Conservation (phyloP, 2,113 vertebrate species). For the Corvus moneduloides region DNA sequence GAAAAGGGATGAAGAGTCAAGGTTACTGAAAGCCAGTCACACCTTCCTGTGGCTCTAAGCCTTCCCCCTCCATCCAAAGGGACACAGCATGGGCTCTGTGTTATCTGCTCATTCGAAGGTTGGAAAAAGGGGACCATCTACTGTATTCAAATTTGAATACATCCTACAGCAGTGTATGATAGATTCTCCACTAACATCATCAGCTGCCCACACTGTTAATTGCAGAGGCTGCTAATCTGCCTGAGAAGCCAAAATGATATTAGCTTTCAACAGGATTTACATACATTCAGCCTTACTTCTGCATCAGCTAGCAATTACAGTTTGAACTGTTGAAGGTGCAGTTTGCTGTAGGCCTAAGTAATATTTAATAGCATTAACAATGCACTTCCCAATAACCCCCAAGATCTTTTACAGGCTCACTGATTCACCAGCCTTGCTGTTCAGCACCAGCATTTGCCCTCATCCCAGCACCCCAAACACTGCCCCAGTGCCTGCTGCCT, state of each 20-base stretch:
- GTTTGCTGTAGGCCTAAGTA: slow-evolving; percentile 72
- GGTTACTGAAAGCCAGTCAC: slow-evolving; percentile 74
- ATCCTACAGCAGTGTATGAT: slow-evolving; percentile 43
- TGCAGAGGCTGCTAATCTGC: slow-evolving; percentile 76
- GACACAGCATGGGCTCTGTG: not conserved
- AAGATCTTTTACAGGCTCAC: slow-evolving; percentile 65
- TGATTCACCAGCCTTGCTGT: slow-evolving; percentile 30
- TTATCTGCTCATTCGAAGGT: not conserved
- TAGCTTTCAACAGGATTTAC: slow-evolving; percentile 86
- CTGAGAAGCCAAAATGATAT: slow-evolving; percentile 81
- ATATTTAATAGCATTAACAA: slow-evolving; percentile 79
- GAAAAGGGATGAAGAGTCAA: slow-evolving; percentile 49
- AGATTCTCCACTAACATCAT: slow-evolving; percentile 77
- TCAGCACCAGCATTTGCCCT: not conserved
- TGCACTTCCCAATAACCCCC: slow-evolving; percentile 46
- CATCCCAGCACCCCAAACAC: not conserved
- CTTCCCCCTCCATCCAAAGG: not conserved
- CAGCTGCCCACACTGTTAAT: slow-evolving; percentile 79
- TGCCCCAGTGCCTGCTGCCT: not conserved
- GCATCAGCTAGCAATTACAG: slow-evolving; percentile 79
- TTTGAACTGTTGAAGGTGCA: slow-evolving; percentile 77
- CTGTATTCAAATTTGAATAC: slow-evolving; percentile 58
- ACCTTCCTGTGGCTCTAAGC: slow-evolving; percentile 61
- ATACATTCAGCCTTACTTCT: slow-evolving; percentile 76
- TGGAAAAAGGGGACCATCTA: not conserved